A percentile compares a stretch with the other conserved stretches of the same genome.
Evolutionary conservation across 2,113 vertebrate genomes (phyloP).

Genomic region (Oncorhynchus tshawytscha): DNA sequence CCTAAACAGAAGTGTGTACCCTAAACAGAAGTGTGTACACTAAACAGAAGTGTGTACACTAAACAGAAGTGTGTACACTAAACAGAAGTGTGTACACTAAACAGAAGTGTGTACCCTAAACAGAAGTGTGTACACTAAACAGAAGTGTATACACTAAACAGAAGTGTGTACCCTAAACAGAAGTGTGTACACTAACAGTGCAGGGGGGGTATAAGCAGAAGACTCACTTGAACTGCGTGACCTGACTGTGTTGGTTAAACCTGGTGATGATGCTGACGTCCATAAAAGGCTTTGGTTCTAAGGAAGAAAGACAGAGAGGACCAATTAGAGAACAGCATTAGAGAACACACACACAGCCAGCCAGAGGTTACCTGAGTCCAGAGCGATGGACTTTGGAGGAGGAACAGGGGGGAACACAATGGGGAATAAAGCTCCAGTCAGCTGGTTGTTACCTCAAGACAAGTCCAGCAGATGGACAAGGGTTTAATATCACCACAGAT

Average conservation of each 20-base stretch:
- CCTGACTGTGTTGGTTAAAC: conserved; percentile 93
- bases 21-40: no score
- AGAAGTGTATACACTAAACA: no score
- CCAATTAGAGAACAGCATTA: background rate
- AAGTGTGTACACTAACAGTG: no score
- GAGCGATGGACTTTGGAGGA: conserved; percentile 92
- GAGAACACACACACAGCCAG: background rate
- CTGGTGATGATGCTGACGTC: conserved; percentile 94
- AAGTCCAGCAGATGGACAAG: no score
- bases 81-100: no score
- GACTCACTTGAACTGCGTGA: conserved; percentile 96
- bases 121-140: no score
- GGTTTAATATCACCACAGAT: no score
- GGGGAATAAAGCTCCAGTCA: conserved; percentile 91
- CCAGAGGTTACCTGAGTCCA: conserved; percentile 85
- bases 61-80: no score
- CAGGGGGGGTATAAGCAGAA: background rate
- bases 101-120: no score
- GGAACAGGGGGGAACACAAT: conserved; percentile 94
- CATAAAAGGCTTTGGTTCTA: conserved; percentile 95
- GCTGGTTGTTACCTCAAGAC: conserved; percentile 95
- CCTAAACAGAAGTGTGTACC: no score
- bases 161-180: no score
- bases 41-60: no score
- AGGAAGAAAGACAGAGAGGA: conserved; percentile 26